Evolutionary conservation across 2,888 invertebrate species (phyloP), one percentile per base, ranked within the genome.

Genomic region (Agapetus fuscipes): DNA sequence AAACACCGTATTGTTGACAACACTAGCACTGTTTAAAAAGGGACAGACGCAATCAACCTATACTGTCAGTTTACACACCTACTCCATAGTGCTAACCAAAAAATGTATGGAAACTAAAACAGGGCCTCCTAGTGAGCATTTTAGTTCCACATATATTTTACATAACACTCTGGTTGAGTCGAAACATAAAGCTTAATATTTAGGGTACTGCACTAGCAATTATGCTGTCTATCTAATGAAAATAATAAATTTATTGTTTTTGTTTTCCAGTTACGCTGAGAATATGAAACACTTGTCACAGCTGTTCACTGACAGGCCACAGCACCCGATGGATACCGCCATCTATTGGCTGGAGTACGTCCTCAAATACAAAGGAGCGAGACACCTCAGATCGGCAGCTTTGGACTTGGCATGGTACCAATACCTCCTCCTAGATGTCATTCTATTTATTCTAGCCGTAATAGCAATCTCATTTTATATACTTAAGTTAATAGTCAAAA

Each of bases 281-380:
- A 73, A 69, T 30, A 67, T 72, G 14, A 49, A 62, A 45, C 59
- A 55, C 47, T 51, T 75, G 36, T 66, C 68, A 34, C 60, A 62
- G 30, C 61, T 70, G 43, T 77, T 72, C 55, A 56, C 68, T 25
- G 78, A 79, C 51, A 61, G 78, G 15, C 74, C 73, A 0, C 54
- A 70, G 52, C 62, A 66, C 11, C 72, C 79, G 1, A 49, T 78
- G 42, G 74, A 78, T 17, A 72, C 71, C 15, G 74, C 74, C 0
- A 58, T 76, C 1, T 79, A 74, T 56, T 80, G 78, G 79, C 67
- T 74, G 34, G 79, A 80, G 54, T 76, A 78, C 48, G 71, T 78
- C 0, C 56, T 74, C 5, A 64, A 74, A 25, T 74, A 77, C 49
- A 66, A 69, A 39, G 75, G 75, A 1, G 74, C 74, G 0, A 48